Percentiles rank a stretch among this genome's conserved stretches.
phyloP scores from a whole-genome alignment of 2,888 invertebrate genomes.

The Brassicogethes aeneus region DNA sequence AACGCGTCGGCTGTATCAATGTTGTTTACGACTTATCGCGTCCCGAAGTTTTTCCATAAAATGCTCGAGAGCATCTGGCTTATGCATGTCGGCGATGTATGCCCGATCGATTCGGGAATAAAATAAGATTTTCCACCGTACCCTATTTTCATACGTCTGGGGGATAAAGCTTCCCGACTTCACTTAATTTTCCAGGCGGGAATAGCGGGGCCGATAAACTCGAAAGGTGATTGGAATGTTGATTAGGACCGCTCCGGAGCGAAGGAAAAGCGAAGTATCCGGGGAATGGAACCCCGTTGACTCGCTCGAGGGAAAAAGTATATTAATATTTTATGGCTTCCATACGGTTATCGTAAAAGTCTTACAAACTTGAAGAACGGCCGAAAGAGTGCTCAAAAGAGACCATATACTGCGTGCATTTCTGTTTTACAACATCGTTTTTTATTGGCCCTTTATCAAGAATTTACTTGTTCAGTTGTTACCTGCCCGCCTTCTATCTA shows the following conservation, averaged over 20 bases:
- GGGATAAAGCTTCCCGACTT: slow-evolving; percentile 35
- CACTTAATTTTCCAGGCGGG: slow-evolving; percentile 41
- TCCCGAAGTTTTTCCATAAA: slow-evolving; percentile 18
- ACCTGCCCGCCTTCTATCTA: slow-evolving; percentile 5
- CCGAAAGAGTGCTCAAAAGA: slow-evolving; percentile 20
- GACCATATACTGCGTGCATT: slow-evolving; percentile 25
- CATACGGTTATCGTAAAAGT: slow-evolving; percentile 30
- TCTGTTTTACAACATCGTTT: slow-evolving; percentile 23
- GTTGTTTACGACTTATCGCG: slow-evolving; percentile 15
- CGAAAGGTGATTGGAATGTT: slow-evolving; percentile 41
- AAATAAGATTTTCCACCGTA: slow-evolving; percentile 33
- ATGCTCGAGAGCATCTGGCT: slow-evolving; percentile 24
- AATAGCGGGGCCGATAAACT: slow-evolving; percentile 39
- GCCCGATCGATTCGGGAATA: slow-evolving; percentile 31
- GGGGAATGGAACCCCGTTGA: slow-evolving; percentile 2
- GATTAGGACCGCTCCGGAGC: no score
- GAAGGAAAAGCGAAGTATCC: slow-evolving; percentile 27
- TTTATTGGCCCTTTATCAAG: slow-evolving; percentile 27
- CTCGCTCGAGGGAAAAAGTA: slow-evolving; percentile 20
- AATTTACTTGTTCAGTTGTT: slow-evolving; percentile 21
- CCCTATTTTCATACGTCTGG: slow-evolving; percentile 28
- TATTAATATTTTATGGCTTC: slow-evolving; percentile 33
- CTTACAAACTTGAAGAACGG: slow-evolving; percentile 27
- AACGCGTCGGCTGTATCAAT: slow-evolving; percentile 4
- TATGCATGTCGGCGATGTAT: slow-evolving; percentile 26